Conservation (phyloP, 2,888 invertebrate species). For the Sycophila texana region DNA sequence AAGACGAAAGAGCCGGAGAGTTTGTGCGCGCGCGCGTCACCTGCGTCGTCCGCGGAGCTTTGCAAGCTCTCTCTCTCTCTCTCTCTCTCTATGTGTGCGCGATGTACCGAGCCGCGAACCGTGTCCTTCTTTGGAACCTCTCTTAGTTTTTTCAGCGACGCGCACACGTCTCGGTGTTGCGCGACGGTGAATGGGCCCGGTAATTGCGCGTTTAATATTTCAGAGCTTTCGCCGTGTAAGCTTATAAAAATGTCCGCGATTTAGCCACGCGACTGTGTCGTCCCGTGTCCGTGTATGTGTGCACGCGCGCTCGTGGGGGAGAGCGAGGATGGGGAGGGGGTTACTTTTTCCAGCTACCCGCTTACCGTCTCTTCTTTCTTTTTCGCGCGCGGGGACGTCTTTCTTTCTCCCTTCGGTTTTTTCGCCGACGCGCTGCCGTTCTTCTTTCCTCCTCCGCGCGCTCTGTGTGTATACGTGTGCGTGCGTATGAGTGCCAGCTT, state of each 20-base stretch:
- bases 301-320: slow-evolving; percentile 29
- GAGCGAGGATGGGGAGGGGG: slow-evolving; percentile 45
- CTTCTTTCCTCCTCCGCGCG: slow-evolving; percentile 4
- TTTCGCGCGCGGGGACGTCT: slow-evolving; percentile 48
- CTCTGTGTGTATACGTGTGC: slow-evolving; percentile 18
- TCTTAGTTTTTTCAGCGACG: slow-evolving; percentile 45
- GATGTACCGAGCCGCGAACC: neutral
- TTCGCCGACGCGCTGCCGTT: slow-evolving; percentile 49
- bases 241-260: slow-evolving; percentile 70
- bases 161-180: slow-evolving; percentile 36
- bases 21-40: slow-evolving; percentile 57
- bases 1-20: slow-evolving; percentile 49
- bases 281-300: neutral
- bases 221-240: slow-evolving; percentile 72
- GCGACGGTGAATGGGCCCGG: slow-evolving; percentile 71
- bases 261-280: slow-evolving; percentile 61
- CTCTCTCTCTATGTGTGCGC: too few relatives aligned
- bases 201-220: slow-evolving; percentile 76
- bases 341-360: slow-evolving; percentile 59
- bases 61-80: slow-evolving; percentile 11
- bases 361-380: slow-evolving; percentile 58
- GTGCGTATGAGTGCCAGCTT: slow-evolving; percentile 45
- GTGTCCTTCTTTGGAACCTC: slow-evolving; percentile 51
- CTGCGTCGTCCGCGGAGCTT: slow-evolving; percentile 61
- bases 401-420: slow-evolving; percentile 54